These are phyloP conservation scores for Endotricha flammealis DNA, from an alignment of 2,888 invertebrate genomes.

Conservation along the genomic window DNA sequence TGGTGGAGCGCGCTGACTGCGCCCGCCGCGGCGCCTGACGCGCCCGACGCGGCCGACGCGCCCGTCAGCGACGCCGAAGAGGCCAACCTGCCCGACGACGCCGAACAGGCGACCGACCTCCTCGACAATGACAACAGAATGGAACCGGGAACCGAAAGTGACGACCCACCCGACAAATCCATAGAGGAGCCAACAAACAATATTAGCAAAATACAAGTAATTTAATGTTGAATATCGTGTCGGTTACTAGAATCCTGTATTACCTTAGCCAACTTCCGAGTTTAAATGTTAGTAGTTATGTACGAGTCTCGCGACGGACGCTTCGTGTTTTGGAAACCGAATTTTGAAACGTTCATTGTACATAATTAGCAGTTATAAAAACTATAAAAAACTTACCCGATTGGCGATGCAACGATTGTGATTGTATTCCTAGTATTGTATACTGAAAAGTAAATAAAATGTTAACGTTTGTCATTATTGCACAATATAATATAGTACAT, in stretches of 20 bases:
- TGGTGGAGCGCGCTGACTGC: constrained; percentile 85
- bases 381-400: not conserved
- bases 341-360: constrained; percentile 1
- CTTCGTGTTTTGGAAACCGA: not conserved
- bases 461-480: too few relatives aligned
- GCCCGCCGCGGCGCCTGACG: constrained; percentile 25
- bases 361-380: not conserved
- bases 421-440: not conserved
- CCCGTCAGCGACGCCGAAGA: constrained; percentile 21
- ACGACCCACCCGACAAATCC: constrained; percentile 54
- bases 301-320: not conserved
- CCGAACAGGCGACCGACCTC: constrained; percentile 28
- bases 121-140: constrained; percentile 19
- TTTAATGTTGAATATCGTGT: constrained; percentile 24
- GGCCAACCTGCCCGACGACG: constrained; percentile 19
- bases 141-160: constrained; percentile 30
- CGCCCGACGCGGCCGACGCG: constrained; percentile 15
- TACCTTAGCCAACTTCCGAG: constrained; percentile 4
- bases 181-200: constrained; percentile 41
- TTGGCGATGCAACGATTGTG: not conserved
- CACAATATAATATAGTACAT: too few relatives aligned
- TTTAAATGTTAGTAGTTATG: not conserved
- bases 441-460: not conserved
- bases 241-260: constrained; percentile 1
- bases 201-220: constrained; percentile 49